phyloP scores from a whole-genome alignment of 2,888 invertebrate species.

The Dryadula phaetusa region DNA sequence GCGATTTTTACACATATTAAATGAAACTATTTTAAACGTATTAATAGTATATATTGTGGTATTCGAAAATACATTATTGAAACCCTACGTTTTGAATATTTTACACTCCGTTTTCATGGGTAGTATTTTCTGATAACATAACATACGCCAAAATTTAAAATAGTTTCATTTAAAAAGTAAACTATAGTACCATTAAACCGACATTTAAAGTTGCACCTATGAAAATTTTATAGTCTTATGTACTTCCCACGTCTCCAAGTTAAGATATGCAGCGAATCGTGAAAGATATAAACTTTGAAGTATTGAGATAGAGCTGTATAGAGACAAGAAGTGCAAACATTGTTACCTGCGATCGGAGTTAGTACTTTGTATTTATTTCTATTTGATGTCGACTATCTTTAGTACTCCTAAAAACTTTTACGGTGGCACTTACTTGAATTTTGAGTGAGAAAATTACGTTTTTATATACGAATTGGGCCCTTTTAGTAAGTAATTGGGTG shows the following conservation, averaged over 20 bases:
- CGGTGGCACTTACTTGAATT: neutral
- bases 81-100: too few relatives aligned
- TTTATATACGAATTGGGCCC: neutral
- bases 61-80: too few relatives aligned
- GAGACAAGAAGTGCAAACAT: slow-evolving; percentile 19
- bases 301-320: slow-evolving; percentile 16
- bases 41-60: too few relatives aligned
- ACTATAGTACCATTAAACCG: neutral
- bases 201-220: neutral
- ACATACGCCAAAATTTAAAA: too few relatives aligned
- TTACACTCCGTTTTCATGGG: too few relatives aligned
- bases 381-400: slow-evolving; percentile 19
- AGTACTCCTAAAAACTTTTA: slow-evolving; percentile 11
- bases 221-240: slow-evolving; percentile 18
- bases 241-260: slow-evolving; percentile 17
- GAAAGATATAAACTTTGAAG: slow-evolving; percentile 29
- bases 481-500: neutral
- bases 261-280: slow-evolving; percentile 32
- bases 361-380: slow-evolving; percentile 20
- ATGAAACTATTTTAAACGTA: too few relatives aligned
- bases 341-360: slow-evolving; percentile 19
- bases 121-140: too few relatives aligned
- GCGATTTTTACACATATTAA: too few relatives aligned
- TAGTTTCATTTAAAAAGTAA: neutral
- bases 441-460: neutral